Evolutionary conservation across 2,797 vertebrate genomes (phyloP).

Genomic region (Enteromius afrohamiltoni): DNA sequence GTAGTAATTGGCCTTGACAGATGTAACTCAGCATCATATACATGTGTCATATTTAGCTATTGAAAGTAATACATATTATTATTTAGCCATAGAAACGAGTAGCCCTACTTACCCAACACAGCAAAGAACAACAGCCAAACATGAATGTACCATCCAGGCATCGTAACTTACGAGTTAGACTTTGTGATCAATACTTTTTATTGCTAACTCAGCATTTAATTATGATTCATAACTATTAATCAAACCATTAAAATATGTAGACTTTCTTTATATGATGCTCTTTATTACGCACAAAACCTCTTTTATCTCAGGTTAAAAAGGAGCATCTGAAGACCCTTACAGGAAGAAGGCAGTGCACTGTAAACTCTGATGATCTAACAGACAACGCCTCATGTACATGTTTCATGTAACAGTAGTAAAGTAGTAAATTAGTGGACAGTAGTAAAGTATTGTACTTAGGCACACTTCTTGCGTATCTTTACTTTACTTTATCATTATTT

Average conservation of each 20-base stretch:
- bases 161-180: not conserved
- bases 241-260: not conserved
- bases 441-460: not conserved
- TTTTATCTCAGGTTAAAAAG: not conserved
- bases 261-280: not conserved
- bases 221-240: not conserved
- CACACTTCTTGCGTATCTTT: too few relatives aligned
- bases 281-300: not conserved
- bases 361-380: not conserved
- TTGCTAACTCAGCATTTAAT: not conserved
- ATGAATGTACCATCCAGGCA: constrained; percentile 21
- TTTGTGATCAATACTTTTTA: not conserved
- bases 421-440: not conserved
- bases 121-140: constrained; percentile 30
- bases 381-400: not conserved
- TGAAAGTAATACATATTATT: not conserved
- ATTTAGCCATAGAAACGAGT: not conserved
- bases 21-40: not conserved
- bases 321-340: not conserved
- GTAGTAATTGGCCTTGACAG: not conserved
- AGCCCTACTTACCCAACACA: constrained; percentile 13
- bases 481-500: not conserved
- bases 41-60: not conserved
- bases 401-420: not conserved
- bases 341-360: not conserved